These are phyloP conservation scores for Caradrina clavipalpis DNA, from an alignment of 2,888 invertebrate genomes.

Conservation along the genomic window DNA sequence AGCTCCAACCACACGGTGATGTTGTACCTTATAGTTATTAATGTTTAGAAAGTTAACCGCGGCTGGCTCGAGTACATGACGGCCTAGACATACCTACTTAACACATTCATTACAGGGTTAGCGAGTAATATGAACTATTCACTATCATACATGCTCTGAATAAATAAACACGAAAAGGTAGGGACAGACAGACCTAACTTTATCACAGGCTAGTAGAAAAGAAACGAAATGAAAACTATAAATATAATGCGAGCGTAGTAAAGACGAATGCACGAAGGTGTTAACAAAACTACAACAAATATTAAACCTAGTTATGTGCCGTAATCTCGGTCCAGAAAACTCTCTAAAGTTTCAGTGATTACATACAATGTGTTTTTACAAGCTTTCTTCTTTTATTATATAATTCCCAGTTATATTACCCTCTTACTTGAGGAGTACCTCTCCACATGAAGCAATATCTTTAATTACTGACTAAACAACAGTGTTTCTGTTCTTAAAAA, in stretches of 20 bases:
- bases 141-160: neutral
- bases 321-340: neutral
- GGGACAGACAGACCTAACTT: too few species aligned
- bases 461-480: neutral
- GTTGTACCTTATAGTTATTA: slow-evolving; percentile 4
- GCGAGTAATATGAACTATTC: slow-evolving; percentile 1
- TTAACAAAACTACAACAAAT: neutral
- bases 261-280: neutral
- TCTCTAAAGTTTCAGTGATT: neutral
- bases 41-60: neutral
- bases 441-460: neutral
- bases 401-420: neutral
- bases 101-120: neutral
- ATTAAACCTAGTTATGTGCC: neutral
- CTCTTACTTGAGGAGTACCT: neutral
- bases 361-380: neutral
- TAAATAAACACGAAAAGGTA: neutral
- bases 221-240: too few species aligned
- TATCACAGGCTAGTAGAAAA: too few species aligned
- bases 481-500: neutral
- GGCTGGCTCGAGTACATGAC: neutral
- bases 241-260: too few species aligned
- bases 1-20: neutral
- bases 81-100: neutral
- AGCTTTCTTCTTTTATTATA: neutral